Conservation (phyloP, 2,113 vertebrate genomes). For the Sialia sialis region DNA sequence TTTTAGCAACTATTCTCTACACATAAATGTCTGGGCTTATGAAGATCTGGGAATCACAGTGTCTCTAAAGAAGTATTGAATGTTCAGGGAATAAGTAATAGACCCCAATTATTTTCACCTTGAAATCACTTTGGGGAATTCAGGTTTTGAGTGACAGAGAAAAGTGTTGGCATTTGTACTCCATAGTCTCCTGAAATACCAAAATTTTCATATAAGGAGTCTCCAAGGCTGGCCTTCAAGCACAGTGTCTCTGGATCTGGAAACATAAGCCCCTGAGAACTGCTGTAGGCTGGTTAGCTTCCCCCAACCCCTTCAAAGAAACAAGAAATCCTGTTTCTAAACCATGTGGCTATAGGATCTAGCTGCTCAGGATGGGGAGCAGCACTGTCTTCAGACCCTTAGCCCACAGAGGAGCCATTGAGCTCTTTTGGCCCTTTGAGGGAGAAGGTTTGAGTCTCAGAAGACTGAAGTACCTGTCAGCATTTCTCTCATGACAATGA, state of each 20-base stretch:
- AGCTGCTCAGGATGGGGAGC: not conserved
- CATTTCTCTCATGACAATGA: not conserved
- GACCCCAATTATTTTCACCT: not conserved
- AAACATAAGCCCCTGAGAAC: not conserved
- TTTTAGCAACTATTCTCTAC: not conserved
- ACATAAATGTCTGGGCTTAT: not conserved
- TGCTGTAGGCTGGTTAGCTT: not conserved
- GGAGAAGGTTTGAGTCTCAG: not conserved
- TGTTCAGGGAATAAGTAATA: not conserved
- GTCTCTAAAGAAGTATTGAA: not conserved
- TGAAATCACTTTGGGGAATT: not conserved
- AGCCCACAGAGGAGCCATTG: not conserved
- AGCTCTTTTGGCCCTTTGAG: not conserved
- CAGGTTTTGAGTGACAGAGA: not conserved
- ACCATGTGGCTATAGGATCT: accelerated
- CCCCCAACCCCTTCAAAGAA: not conserved
- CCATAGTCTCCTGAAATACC: not conserved
- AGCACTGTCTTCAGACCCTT: not conserved
- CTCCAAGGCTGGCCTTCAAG: not conserved
- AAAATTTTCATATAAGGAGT: not conserved
- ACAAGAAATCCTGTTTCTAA: not conserved
- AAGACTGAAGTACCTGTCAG: not conserved
- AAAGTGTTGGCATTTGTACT: not conserved
- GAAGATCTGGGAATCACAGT: not conserved
- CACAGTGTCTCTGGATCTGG: not conserved